Evolutionary conservation across 2,797 vertebrate species (phyloP).

Genomic region (Mus spretus): DNA sequence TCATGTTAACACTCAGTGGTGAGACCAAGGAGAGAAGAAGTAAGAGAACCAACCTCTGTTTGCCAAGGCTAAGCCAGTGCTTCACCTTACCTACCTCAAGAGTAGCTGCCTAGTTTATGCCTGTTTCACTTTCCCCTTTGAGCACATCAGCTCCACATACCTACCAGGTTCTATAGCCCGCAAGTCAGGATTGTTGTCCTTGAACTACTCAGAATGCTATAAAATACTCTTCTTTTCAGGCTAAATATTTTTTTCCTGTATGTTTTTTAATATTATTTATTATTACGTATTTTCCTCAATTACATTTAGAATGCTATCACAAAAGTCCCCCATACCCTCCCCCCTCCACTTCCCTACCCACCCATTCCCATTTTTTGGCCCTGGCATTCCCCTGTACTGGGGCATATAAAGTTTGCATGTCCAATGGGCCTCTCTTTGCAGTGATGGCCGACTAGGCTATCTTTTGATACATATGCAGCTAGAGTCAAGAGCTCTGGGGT

Average conservation of each 20-base stretch:
- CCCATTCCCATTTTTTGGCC: no score
- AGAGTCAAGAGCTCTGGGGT: no score
- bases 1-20: background rate
- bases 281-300: no score
- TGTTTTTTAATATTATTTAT: no score
- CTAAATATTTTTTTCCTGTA: background rate
- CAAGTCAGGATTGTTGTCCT: background rate
- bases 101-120: background rate
- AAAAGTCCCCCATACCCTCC: no score
- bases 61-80: background rate
- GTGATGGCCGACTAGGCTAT: no score
- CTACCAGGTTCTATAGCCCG: background rate
- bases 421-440: no score
- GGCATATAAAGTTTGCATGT: no score
- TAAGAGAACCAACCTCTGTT: background rate
- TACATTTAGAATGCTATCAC: no score
- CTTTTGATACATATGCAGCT: no score
- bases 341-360: no score
- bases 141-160: background rate
- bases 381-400: no score
- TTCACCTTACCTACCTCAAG: background rate
- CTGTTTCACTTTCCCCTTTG: slow-evolving; percentile 10
- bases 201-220: background rate
- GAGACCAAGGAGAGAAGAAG: background rate
- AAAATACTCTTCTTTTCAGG: slow-evolving; percentile 34